phyloP scores from a whole-genome alignment of 2,113 vertebrate genomes.

The Gymnocephalus cernua region DNA sequence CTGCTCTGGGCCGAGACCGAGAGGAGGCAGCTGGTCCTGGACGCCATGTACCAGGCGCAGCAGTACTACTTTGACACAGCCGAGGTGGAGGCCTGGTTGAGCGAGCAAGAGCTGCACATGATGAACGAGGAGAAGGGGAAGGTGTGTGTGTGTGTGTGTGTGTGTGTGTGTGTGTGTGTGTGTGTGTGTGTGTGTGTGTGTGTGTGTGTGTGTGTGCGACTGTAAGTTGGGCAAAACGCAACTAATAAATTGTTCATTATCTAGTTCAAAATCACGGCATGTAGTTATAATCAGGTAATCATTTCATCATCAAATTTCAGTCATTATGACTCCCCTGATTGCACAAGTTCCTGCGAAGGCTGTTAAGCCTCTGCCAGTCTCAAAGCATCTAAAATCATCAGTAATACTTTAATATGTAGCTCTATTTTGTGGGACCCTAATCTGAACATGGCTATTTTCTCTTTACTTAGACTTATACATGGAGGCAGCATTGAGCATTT shows the following conservation, averaged over 20 bases:
- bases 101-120: conserved; percentile 95
- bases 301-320: neutral
- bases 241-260: neutral
- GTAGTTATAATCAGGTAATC: neutral
- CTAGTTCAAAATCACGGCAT: neutral
- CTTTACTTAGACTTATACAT: neutral
- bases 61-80: conserved; percentile 94
- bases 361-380: neutral
- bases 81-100: conserved; percentile 95
- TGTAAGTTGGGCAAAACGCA: neutral
- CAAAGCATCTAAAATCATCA: neutral
- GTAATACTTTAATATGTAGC: neutral
- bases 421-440: neutral
- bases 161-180: no score
- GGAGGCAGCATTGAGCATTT: neutral
- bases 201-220: conserved; percentile 67
- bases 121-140: conserved; percentile 97
- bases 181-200: no score
- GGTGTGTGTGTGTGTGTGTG: conserved; percentile 74
- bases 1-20: conserved; percentile 88
- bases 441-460: no score
- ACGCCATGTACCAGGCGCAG: conserved; percentile 93
- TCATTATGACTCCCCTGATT: neutral
- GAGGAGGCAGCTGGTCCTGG: conserved; percentile 88
- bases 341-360: neutral